These are phyloP conservation scores for Lamellibrachia columna DNA, from an alignment of 2,888 invertebrate species.

Conservation along the genomic window DNA sequence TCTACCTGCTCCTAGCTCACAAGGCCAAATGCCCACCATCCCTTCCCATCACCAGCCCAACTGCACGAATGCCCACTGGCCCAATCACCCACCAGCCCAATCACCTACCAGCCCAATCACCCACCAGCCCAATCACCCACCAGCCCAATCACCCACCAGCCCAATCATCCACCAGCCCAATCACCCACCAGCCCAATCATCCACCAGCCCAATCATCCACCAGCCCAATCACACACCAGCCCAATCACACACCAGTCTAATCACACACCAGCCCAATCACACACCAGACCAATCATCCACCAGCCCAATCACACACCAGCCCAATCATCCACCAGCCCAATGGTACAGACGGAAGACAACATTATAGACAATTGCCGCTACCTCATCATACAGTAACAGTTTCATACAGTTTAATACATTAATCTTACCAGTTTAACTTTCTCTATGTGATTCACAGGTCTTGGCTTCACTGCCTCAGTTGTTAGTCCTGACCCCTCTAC, in stretches of 20 bases:
- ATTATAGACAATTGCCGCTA: no score
- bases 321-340: neutral
- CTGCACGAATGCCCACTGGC: neutral
- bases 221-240: no score
- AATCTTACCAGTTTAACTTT: neutral
- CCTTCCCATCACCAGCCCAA: neutral
- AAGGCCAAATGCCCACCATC: neutral
- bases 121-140: no score
- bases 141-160: no score
- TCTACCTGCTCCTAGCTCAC: neutral
- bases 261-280: no score
- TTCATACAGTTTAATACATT: neutral
- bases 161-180: no score
- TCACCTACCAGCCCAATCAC: no score
- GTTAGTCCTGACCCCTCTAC: neutral
- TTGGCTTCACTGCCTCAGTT: neutral
- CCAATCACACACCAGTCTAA: no score
- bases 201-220: no score
- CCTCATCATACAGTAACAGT: no score
- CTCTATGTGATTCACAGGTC: neutral
- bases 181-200: no score
- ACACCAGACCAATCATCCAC: neutral
- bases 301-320: neutral
- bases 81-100: no score
- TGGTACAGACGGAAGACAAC: neutral